phyloP scores from a whole-genome alignment of 2,797 vertebrate species.

The Darevskia mixta region DNA sequence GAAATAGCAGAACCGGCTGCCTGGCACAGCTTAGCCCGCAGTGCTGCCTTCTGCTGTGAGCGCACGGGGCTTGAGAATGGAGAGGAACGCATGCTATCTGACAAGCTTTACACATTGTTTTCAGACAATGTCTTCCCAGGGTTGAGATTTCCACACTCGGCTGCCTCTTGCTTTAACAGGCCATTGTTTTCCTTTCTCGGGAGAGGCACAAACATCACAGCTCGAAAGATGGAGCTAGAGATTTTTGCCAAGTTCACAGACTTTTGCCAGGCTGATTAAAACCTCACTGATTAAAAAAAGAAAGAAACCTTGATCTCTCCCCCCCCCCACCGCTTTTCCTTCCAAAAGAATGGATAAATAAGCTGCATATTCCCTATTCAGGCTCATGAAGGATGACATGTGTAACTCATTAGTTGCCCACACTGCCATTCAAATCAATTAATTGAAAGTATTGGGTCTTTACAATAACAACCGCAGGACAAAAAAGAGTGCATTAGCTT shows the following conservation, averaged over 20 bases:
- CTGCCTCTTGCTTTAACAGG: not conserved
- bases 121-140: not conserved
- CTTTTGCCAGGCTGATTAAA: constrained; percentile 31
- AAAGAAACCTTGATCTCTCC: constrained; percentile 32
- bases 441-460: constrained; percentile 66
- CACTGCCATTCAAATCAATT: constrained; percentile 68
- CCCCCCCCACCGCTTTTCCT: not conserved
- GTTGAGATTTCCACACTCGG: not conserved
- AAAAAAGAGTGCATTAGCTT: constrained; percentile 53
- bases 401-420: constrained; percentile 67
- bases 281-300: constrained; percentile 30
- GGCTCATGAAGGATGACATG: constrained; percentile 63
- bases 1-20: not conserved
- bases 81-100: not conserved
- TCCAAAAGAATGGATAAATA: constrained; percentile 58
- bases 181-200: not conserved
- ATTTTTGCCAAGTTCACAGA: constrained; percentile 65
- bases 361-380: constrained; percentile 52
- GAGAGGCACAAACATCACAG: constrained; percentile 54
- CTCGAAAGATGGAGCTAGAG: constrained; percentile 81
- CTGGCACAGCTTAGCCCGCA: not conserved
- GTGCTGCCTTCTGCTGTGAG: not conserved
- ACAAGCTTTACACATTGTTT: constrained; percentile 15
- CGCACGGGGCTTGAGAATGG: not conserved
- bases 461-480: constrained; percentile 52